Percentiles rank a stretch among this genome's conserved stretches.
Conservation (phyloP, 2,888 invertebrate genomes). For the Cerastis rubricosa region DNA sequence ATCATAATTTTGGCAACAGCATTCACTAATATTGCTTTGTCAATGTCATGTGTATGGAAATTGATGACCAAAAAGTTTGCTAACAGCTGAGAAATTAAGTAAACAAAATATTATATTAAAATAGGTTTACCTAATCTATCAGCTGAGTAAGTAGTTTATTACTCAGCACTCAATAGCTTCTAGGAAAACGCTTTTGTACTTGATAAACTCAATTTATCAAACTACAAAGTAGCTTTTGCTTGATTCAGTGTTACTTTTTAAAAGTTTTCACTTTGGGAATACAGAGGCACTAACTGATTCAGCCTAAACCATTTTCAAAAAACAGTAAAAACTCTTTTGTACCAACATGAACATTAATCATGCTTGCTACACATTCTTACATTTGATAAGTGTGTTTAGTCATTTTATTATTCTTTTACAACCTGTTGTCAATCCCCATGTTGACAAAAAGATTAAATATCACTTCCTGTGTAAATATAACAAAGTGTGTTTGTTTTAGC, state of each 20-base stretch:
- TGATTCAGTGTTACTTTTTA: background rate
- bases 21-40: conserved; percentile 14
- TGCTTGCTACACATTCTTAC: background rate
- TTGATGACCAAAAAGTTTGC: conserved; percentile 27
- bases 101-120: conserved; percentile 10
- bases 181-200: conserved; percentile 5
- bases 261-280: background rate
- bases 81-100: conserved; percentile 17
- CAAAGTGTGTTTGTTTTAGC: conserved; percentile 25
- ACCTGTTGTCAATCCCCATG: conserved; percentile 2
- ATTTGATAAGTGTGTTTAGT: background rate
- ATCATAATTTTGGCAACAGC: background rate
- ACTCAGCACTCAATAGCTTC: conserved; percentile 6
- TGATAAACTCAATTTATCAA: background rate
- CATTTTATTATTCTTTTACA: conserved; percentile 10
- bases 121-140: conserved; percentile 16
- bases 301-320: background rate
- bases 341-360: background rate
- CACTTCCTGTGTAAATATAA: conserved; percentile 20
- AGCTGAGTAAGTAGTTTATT: conserved; percentile 34
- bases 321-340: background rate
- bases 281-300: background rate
- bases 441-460: conserved; percentile 23
- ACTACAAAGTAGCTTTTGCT: background rate
- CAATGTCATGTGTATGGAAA: conserved; percentile 22